A percentile compares a stretch with the other conserved stretches of the same genome.
Conservation (phyloP, 2,113 vertebrate species). For the Caracal caracal region DNA sequence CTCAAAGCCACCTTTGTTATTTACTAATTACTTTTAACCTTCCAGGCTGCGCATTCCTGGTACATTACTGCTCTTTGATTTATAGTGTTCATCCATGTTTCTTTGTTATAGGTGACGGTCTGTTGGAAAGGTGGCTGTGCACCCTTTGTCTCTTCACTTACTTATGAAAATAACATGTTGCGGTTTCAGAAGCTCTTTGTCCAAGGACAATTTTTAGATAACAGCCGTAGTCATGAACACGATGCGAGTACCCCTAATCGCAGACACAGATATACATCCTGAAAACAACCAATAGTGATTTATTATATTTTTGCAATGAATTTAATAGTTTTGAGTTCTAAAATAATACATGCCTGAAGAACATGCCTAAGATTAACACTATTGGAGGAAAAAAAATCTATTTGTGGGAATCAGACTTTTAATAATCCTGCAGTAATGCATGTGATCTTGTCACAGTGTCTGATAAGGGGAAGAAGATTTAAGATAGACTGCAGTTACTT, state of each 20-base stretch:
- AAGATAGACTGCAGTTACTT: not conserved
- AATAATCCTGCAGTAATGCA: not conserved
- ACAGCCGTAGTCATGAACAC: not conserved
- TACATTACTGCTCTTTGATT: constrained; percentile 11
- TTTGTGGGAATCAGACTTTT: not conserved
- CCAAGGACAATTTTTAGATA: not conserved
- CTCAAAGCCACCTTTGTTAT: not conserved
- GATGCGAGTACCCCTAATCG: not conserved
- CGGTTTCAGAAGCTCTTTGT: constrained; percentile 9
- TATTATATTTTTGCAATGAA: not conserved
- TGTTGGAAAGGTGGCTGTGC: not conserved
- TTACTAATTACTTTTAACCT: constrained; percentile 62
- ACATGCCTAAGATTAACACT: not conserved
- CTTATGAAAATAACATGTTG: constrained; percentile 1
- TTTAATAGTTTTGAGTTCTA: not conserved
- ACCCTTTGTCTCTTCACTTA: not conserved
- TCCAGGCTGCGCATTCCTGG: not conserved
- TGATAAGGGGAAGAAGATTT: not conserved
- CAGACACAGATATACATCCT: not conserved
- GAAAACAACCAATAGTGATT: not conserved
- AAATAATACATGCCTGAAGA: not conserved
- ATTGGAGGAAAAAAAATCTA: not conserved
- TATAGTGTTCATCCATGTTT: not conserved
- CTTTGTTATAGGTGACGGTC: not conserved
- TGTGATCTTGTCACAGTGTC: not conserved